phyloP scores from a whole-genome alignment of 2,888 invertebrate genomes.

The Hirtodrosophila duncani region DNA sequence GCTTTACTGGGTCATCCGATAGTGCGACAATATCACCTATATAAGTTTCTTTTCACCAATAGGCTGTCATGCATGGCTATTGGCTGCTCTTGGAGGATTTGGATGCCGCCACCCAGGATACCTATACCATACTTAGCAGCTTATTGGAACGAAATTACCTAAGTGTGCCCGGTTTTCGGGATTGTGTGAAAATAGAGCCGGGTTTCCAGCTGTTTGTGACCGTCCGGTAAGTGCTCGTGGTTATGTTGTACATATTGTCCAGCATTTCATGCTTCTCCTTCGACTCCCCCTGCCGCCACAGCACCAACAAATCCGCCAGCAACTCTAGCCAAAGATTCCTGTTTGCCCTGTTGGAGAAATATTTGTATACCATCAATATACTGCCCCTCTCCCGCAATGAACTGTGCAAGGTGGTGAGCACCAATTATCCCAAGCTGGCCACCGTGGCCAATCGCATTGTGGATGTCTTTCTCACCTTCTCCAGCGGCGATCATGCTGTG shows the following conservation, averaged over 20 bases:
- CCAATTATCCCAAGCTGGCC: slow-evolving; percentile 84
- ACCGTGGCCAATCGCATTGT: slow-evolving; percentile 88
- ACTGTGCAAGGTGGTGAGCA: slow-evolving; percentile 85
- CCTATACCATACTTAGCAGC: slow-evolving; percentile 91
- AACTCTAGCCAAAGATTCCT: slow-evolving; percentile 80
- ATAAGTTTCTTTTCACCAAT: too few relatives aligned
- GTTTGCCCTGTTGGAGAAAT: slow-evolving; percentile 86
- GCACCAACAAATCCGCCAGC: slow-evolving; percentile 74
- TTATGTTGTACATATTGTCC: too few relatives aligned
- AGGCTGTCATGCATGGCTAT: slow-evolving; percentile 88
- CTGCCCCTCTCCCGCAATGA: slow-evolving; percentile 88
- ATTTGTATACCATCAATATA: slow-evolving; percentile 89
- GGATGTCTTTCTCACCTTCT: slow-evolving; percentile 90
- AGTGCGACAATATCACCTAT: too few relatives aligned
- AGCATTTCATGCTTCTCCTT: neutral
- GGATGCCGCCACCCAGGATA: slow-evolving; percentile 95
- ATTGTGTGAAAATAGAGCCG: slow-evolving; percentile 87
- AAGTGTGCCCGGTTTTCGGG: slow-evolving; percentile 92
- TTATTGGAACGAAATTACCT: slow-evolving; percentile 90
- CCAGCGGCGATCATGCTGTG: slow-evolving; percentile 83
- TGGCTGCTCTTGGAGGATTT: slow-evolving; percentile 98
- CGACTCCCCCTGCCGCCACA: slow-evolving; percentile 25
- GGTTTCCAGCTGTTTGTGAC: slow-evolving; percentile 97
- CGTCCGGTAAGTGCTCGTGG: slow-evolving; percentile 85
- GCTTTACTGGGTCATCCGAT: too few relatives aligned